Evolutionary conservation across 2,113 vertebrate genomes (phyloP).

Genomic region (Progne subis): DNA sequence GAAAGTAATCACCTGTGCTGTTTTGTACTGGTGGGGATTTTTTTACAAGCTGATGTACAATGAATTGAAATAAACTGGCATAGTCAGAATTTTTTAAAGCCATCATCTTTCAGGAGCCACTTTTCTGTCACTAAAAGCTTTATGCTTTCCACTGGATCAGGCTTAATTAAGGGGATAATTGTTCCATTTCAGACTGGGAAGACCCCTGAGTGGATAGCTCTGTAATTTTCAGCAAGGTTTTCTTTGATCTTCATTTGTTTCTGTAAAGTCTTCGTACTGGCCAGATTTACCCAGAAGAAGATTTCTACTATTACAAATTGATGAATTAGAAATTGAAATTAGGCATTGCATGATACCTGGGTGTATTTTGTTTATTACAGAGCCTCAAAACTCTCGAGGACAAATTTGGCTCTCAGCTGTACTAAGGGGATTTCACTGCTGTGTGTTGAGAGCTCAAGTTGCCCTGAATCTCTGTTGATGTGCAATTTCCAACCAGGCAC

Average conservation of each 20-base stretch:
- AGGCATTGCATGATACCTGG: neutral
- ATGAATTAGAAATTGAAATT: slow-evolving; percentile 43
- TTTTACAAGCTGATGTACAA: neutral
- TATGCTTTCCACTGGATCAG: slow-evolving; percentile 35
- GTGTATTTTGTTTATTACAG: slow-evolving; percentile 22
- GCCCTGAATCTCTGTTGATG: neutral
- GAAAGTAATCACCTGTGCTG: slow-evolving; percentile 23
- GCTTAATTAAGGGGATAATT: slow-evolving; percentile 57
- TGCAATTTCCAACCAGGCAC: neutral
- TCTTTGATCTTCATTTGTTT: slow-evolving; percentile 54
- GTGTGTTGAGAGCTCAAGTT: neutral
- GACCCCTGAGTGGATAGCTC: neutral
- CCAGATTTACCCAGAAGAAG: slow-evolving; percentile 23
- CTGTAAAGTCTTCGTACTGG: neutral
- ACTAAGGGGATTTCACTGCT: neutral
- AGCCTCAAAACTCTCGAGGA: neutral
- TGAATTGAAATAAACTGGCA: slow-evolving; percentile 23
- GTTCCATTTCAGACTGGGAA: neutral
- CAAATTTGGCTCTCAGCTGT: neutral
- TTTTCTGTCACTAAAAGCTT: slow-evolving; percentile 49
- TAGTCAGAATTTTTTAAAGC: slow-evolving; percentile 35
- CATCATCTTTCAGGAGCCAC: slow-evolving; percentile 27
- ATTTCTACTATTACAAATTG: slow-evolving; percentile 24
- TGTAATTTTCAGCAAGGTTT: slow-evolving; percentile 39
- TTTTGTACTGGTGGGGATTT: neutral